These are phyloP conservation scores for Macheiramphus alcinus DNA, from an alignment of 2,113 vertebrate species.

Conservation along the genomic window DNA sequence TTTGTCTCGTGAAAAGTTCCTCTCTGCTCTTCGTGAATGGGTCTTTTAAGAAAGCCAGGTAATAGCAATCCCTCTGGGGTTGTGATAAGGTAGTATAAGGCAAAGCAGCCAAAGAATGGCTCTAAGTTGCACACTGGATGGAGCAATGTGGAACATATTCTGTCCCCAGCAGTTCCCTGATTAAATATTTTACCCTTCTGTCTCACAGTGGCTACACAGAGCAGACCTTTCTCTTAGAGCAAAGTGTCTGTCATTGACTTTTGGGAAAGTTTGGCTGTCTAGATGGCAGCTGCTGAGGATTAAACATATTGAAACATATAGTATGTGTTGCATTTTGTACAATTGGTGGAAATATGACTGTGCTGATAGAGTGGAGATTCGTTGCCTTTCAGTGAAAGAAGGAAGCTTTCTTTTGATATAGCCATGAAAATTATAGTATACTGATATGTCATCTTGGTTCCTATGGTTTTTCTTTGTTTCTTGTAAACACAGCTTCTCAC, in stretches of 20 bases:
- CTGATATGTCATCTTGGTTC: neutral
- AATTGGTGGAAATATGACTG: neutral
- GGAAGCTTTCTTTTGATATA: conserved; percentile 1
- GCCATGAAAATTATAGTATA: conserved; percentile 45
- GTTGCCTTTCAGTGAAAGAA: neutral
- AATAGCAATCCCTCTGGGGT: neutral
- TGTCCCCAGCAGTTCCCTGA: neutral
- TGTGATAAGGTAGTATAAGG: neutral
- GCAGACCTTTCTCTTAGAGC: neutral
- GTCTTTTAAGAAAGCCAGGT: neutral
- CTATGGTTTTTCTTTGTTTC: conserved; percentile 31
- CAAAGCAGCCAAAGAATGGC: neutral
- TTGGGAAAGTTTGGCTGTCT: neutral
- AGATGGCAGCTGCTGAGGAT: neutral
- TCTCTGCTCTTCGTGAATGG: neutral
- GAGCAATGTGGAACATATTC: neutral
- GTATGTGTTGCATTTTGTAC: neutral
- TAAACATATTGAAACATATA: neutral
- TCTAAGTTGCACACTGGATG: neutral
- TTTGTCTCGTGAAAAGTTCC: neutral
- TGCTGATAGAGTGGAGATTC: neutral
- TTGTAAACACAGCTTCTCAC: neutral
- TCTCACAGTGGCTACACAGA: neutral
- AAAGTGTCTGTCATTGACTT: neutral
- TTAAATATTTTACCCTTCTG: neutral